Percentiles rank a stretch among this genome's conserved stretches.
phyloP scores from a whole-genome alignment of 2,797 vertebrate species.

The Phrynocephalus guinanensis region DNA sequence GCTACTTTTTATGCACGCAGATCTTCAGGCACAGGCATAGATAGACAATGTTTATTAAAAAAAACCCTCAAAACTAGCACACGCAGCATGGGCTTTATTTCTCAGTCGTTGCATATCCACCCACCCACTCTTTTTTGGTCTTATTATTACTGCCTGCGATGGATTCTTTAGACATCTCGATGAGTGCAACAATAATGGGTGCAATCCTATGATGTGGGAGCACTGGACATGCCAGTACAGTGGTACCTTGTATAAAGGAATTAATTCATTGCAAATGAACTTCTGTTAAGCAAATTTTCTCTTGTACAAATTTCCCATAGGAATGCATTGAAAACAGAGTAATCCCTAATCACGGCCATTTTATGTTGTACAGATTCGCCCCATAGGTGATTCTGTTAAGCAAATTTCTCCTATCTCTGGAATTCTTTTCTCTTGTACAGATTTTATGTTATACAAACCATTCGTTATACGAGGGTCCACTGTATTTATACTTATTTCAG shows the following conservation, averaged over 20 bases:
- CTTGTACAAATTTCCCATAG: no score
- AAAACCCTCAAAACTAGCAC: neutral
- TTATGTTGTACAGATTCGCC: no score
- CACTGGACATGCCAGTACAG: neutral
- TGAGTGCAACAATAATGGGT: neutral
- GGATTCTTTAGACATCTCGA: neutral
- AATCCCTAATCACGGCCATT: no score
- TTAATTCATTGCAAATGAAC: no score
- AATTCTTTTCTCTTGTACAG: no score
- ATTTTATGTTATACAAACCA: no score
- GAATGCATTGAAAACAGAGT: no score
- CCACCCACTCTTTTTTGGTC: neutral
- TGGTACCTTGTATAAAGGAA: no score
- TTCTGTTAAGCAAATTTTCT: no score
- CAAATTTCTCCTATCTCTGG: no score
- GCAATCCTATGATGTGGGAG: neutral
- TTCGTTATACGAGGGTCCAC: no score
- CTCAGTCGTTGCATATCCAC: neutral
- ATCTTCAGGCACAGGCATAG: conserved; percentile 53
- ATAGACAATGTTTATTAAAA: neutral
- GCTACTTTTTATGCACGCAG: neutral
- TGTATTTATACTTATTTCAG: neutral
- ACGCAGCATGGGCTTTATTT: conserved; percentile 50
- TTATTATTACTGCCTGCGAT: neutral
- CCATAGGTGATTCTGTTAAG: no score